phyloP scores from a whole-genome alignment of 2,797 vertebrate species.

The Leucoraja ocellata region DNA sequence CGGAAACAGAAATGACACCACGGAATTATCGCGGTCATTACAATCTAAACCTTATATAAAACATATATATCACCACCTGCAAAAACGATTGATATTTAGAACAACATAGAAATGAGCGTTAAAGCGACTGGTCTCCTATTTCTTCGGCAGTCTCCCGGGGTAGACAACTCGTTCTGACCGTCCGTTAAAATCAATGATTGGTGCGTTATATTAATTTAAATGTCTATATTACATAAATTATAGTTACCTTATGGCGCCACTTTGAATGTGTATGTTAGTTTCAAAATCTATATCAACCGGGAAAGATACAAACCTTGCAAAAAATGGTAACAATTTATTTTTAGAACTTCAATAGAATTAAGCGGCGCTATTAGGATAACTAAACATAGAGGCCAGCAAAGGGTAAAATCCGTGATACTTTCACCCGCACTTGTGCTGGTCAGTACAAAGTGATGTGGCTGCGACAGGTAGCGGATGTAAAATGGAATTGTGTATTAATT shows the following conservation, averaged over 20 bases:
- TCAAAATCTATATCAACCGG: not conserved
- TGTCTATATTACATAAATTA: not conserved
- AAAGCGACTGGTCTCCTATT: not conserved
- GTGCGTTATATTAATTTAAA: not conserved
- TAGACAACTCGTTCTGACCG: not conserved
- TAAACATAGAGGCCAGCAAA: not conserved
- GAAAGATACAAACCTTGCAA: not conserved
- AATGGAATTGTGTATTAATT: not conserved
- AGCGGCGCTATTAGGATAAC: too few species aligned
- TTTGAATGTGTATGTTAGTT: not conserved
- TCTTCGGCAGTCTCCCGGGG: too few species aligned
- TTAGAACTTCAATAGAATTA: not conserved
- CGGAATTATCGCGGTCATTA: not conserved
- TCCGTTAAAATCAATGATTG: not conserved
- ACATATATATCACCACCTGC: not conserved
- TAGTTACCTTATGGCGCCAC: not conserved
- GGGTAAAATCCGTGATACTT: not conserved
- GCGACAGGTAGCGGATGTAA: not conserved
- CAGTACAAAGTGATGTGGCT: not conserved
- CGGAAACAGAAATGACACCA: slow-evolving; percentile 8
- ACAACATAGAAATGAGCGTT: not conserved
- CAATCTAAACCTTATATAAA: not conserved
- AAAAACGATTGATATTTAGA: too few species aligned
- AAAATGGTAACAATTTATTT: not conserved
- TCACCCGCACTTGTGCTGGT: not conserved